Evolutionary conservation across 2,888 invertebrate species (phyloP).

Genomic region (Syrista parreyssii): DNA sequence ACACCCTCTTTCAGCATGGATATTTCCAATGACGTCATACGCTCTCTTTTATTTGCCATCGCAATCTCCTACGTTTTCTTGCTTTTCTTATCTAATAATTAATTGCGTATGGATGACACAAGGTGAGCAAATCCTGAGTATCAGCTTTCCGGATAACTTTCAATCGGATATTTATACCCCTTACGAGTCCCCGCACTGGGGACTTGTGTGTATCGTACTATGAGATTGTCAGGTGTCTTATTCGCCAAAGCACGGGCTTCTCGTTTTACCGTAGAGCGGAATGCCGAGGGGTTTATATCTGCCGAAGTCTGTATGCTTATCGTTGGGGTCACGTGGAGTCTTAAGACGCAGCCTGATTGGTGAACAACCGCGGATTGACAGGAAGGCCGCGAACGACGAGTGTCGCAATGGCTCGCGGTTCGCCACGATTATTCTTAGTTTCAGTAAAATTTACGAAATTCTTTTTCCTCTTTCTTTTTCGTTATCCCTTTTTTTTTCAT

Average conservation of each 20-base stretch:
- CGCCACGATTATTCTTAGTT: neutral
- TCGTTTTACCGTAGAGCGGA: neutral
- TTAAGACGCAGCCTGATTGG: neutral
- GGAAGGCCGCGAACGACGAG: neutral
- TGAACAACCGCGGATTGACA: neutral
- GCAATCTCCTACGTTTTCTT: neutral
- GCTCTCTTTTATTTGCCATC: neutral
- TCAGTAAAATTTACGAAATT: neutral
- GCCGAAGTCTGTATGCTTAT: neutral
- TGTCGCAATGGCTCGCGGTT: neutral
- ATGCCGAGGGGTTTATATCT: neutral
- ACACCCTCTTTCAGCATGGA: constrained; percentile 13
- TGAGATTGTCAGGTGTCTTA: neutral
- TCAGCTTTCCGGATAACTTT: neutral
- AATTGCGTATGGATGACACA: neutral
- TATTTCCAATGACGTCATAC: neutral
- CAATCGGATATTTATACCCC: neutral
- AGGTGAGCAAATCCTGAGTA: neutral
- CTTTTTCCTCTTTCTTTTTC: neutral
- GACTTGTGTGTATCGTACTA: neutral
- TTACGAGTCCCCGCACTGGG: neutral
- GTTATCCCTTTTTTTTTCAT: neutral
- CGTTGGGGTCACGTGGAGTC: neutral
- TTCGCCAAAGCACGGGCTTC: neutral
- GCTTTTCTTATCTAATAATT: neutral